Evolutionary conservation across 2,113 vertebrate species (phyloP).

Genomic region (Gallinago jamesoni): DNA sequence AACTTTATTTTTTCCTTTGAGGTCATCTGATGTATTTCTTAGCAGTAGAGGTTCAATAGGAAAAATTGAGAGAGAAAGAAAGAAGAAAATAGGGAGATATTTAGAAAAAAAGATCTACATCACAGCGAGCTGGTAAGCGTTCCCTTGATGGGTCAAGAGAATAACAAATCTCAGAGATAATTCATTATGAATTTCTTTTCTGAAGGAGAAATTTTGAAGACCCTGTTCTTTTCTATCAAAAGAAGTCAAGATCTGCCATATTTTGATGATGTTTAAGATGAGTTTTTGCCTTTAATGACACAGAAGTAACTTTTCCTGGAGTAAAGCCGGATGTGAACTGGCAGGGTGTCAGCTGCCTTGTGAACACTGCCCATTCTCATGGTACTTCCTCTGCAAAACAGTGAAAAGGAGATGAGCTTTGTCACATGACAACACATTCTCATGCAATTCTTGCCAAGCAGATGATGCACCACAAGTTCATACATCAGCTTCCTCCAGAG

Average conservation of each 20-base stretch:
- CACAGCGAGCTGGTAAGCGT: not conserved
- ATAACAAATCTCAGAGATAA: not conserved
- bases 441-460: not conserved
- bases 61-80: not conserved
- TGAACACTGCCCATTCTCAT: not conserved
- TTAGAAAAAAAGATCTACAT: not conserved
- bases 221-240: not conserved
- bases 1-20: not conserved
- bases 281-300: not conserved
- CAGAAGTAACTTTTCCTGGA: not conserved
- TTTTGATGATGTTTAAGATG: not conserved
- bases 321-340: not conserved
- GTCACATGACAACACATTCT: not conserved
- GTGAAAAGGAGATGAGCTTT: not conserved
- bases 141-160: not conserved
- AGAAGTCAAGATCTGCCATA: not conserved
- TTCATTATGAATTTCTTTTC: not conserved
- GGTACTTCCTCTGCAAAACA: not conserved
- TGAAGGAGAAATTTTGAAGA: not conserved
- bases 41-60: not conserved
- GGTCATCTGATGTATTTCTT: not conserved
- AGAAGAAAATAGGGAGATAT: not conserved
- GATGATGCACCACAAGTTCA: not conserved
- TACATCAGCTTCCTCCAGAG: not conserved
- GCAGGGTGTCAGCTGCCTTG: not conserved